Evolutionary conservation across 2,113 vertebrate species (phyloP).

Genomic region (Aramus guarauna): DNA sequence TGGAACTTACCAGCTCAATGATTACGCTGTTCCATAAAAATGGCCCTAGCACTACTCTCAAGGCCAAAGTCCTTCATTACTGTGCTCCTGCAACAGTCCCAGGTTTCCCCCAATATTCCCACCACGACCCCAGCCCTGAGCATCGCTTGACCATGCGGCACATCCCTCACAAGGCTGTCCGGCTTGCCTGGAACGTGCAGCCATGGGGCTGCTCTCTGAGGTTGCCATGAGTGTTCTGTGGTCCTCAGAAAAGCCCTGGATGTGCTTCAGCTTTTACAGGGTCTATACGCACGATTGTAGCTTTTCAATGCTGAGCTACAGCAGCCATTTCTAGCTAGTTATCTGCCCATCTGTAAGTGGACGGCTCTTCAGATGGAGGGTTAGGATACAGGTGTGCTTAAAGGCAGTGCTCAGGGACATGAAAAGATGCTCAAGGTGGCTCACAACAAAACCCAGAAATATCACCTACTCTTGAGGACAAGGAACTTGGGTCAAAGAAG

Average conservation of each 20-base stretch:
- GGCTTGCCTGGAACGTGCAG: rapidly evolving
- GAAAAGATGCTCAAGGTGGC: not conserved
- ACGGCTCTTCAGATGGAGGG: rapidly evolving
- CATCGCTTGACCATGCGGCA: not conserved
- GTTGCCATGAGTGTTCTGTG: not conserved
- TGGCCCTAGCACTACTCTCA: not conserved
- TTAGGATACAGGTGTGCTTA: not conserved
- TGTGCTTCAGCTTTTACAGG: not conserved
- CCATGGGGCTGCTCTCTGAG: not conserved
- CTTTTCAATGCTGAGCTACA: not conserved
- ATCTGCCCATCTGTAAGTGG: too few species aligned
- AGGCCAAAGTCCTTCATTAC: not conserved
- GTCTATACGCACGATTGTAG: not conserved
- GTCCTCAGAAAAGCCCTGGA: not conserved
- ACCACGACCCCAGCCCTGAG: not conserved
- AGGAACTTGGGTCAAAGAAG: not conserved
- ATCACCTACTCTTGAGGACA: not conserved
- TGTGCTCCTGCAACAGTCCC: not conserved
- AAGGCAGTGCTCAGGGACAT: not conserved
- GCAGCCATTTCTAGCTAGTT: not conserved
- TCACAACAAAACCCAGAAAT: not conserved
- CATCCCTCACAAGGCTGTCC: not conserved
- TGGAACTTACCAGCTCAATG: not conserved
- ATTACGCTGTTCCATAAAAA: not conserved
- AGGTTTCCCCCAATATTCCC: not conserved